Conservation (phyloP, 2,888 invertebrate genomes). For the Phlogophora meticulosa region DNA sequence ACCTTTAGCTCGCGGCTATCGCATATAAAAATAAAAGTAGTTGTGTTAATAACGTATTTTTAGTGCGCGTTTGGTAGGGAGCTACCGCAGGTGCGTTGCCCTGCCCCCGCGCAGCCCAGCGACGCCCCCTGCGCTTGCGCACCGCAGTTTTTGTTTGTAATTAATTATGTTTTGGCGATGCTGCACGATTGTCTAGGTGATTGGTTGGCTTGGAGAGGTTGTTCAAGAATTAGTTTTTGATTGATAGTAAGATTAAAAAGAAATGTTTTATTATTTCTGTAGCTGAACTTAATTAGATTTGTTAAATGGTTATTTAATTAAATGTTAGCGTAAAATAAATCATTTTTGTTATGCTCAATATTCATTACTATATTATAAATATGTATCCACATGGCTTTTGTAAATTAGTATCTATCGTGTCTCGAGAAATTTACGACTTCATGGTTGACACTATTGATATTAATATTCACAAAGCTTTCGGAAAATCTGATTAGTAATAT, state of each 20-base stretch:
- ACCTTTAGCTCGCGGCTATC: constrained; percentile 90
- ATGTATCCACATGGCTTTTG: constrained; percentile 10
- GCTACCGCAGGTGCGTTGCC: constrained; percentile 84
- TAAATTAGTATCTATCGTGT: neutral
- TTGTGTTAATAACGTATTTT: constrained; percentile 88
- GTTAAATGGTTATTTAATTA: constrained; percentile 51
- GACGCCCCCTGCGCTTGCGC: constrained; percentile 66
- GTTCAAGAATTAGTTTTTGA: constrained; percentile 49
- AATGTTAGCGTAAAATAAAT: constrained; percentile 51
- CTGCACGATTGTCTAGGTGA: constrained; percentile 58
- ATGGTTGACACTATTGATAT: constrained; percentile 3
- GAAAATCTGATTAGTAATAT: constrained; percentile 23
- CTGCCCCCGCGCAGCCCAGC: constrained; percentile 72
- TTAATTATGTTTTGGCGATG: constrained; percentile 64
- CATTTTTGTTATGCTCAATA: constrained; percentile 41
- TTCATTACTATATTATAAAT: constrained; percentile 16
- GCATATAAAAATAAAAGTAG: constrained; percentile 89
- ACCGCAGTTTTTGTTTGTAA: constrained; percentile 57
- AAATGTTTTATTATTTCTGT: constrained; percentile 47
- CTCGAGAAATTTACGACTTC: constrained; percentile 1
- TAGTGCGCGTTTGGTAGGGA: constrained; percentile 79
- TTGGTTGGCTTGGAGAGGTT: constrained; percentile 49
- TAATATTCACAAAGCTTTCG: constrained; percentile 36
- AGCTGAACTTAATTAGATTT: constrained; percentile 49
- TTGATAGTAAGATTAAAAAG: constrained; percentile 53